Evolutionary conservation across 2,888 invertebrate genomes (phyloP), one percentile per base, ranked within the genome.

Genomic region (Drosophila robusta): DNA sequence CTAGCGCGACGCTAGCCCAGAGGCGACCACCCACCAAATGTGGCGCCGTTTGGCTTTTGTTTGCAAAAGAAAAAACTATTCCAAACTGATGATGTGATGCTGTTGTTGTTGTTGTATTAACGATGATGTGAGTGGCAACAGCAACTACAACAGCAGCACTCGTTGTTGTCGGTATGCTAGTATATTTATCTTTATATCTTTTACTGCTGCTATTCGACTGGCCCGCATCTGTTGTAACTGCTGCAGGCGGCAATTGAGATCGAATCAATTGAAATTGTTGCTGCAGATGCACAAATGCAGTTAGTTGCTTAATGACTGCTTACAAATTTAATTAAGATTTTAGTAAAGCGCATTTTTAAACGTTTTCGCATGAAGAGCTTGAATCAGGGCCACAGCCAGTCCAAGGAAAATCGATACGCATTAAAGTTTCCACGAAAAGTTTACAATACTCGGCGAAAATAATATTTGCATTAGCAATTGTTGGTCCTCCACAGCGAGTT

Each of bases 211-310:
- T 12, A 38, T 38, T 51, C 41, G 16, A 9, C 46, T 47, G 54
- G 64, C 57, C 56, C 55, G 74, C 62, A 75, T 71, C 73, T 65
- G 62, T 46, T 51, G 54, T 42, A 32, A 52, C 12, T 54, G 74
- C 60, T 38, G 61, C 38, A 32, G 44, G 29, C 39, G 34, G 14
- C 12, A 45, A 62, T 52, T 42, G 66, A 52, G 74, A 77, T 77
- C 70, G 50, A 75, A 72, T 72, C 69, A 78, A 79, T 77, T 79
- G 78, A 77, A 74, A 57, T 76, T 64, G 11, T 34, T 65, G 69
- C 71, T 56, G 55, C 76, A 42, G 32, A 36, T 47, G 46, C 65
- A 68, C 41, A 54, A 55, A 46, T 56, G 47, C 56, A 65, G 55
- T 68, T 62, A 47, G 18, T 26, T 18, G 54, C 18, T 16, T 54